Percentiles rank a stretch among this genome's conserved stretches.
These are phyloP conservation scores for Pseudomyrmex dendroicus DNA, from an alignment of 1,140 invertebrate species.

Conservation along the genomic window DNA sequence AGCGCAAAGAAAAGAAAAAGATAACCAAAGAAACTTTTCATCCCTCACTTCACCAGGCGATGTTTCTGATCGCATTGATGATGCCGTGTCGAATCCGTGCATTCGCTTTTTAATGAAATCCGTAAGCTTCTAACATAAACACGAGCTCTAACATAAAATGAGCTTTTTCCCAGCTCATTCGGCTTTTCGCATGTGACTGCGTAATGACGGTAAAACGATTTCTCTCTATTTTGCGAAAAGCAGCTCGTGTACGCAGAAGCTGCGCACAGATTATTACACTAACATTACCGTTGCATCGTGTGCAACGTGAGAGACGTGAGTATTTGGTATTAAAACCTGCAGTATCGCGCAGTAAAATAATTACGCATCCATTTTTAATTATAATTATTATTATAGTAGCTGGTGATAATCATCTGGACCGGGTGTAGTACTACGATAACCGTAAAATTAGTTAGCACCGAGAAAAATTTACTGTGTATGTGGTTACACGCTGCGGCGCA, in stretches of 20 bases:
- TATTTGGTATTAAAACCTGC: no score
- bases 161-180: not conserved
- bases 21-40: no score
- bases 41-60: not conserved
- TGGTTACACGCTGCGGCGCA: no score
- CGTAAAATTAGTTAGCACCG: no score
- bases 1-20: no score
- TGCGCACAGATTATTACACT: not conserved
- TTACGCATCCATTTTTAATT: no score
- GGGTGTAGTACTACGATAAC: not conserved
- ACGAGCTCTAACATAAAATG: no score
- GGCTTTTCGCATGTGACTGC: not conserved
- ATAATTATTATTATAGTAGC: no score
- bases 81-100: not conserved
- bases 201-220: not conserved
- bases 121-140: not conserved
- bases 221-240: not conserved
- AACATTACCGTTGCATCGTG: not conserved
- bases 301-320: no score
- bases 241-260: not conserved
- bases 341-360: no score
- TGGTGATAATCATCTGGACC: no score
- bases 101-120: not conserved
- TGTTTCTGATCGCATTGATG: not conserved
- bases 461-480: no score